Evolutionary conservation across 2,888 invertebrate genomes (phyloP), one percentile per base, ranked within the genome.

Genomic region (Cephus sareptanus): DNA sequence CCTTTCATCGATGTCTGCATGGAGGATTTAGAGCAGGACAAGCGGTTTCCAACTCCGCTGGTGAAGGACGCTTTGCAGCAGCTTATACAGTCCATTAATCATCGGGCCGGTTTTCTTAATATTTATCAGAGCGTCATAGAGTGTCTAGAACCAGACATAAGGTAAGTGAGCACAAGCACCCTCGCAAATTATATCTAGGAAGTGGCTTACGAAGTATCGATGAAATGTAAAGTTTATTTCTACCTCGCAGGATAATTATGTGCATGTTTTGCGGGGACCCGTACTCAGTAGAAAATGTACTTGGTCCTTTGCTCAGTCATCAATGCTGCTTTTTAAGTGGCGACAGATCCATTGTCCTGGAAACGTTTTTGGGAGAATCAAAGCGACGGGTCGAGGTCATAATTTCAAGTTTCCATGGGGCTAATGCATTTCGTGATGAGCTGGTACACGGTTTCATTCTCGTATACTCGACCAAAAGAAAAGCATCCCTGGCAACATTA

Each of bases 221-320:
- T 9, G 9, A 23, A 56, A 1, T 6, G 2, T 56, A 56, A 56
- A 56, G 56, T 56, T 23, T 9, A 56, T 56, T 56, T 56, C 56
- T 56, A 56, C 79, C 40, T 88, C 89, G 79, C 85, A 95, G 98
- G 87, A 97, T 98, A 91, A 96, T 97, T 91, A 96, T 99, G 94
- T 98, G 98, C 92, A 96, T 98, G 95, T 98, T 98, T 92, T 99
- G 99, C 92, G 98, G 98, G 76, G 98, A 99, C 92, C 97, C 97
- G 1, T 98, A 96, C 90, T 96, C 97, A 0, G 95, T 97, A 73
- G 98, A 98, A 91, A 96, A 97, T 81, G 97, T 98, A 77, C 93
- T 99, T 78, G 96, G 96, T 30, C 98, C 98, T 0, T 92, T 99
- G 80, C 93, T 98, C 79, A 95, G 95, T 87, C 97, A 98, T 90